Percentiles rank a stretch among this genome's conserved stretches.
phyloP scores from a whole-genome alignment of 2,113 vertebrate species.

The rabbit (Oryctolagus cuniculus) region DNA sequence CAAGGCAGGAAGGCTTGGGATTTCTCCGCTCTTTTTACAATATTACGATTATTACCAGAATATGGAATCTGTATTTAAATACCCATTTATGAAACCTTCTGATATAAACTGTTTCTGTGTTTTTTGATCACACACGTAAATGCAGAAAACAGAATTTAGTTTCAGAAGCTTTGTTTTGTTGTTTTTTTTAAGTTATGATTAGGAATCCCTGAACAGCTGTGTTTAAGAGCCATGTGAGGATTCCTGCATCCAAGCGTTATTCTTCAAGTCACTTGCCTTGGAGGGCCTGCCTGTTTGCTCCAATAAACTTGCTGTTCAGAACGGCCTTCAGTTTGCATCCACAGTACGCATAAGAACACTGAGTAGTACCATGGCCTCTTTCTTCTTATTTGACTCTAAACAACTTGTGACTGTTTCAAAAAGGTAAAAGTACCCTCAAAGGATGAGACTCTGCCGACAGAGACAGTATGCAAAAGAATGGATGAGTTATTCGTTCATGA shows the following conservation, averaged over 20 bases:
- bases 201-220: neutral
- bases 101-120: neutral
- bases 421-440: constrained; percentile 41
- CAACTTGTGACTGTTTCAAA: constrained; percentile 44
- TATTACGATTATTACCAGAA: neutral
- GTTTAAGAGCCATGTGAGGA: neutral
- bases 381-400: constrained; percentile 16
- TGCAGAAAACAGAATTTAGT: neutral
- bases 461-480: neutral
- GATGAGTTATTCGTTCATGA: constrained; percentile 46
- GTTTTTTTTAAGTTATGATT: neutral
- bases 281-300: neutral
- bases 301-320: neutral
- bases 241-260: neutral
- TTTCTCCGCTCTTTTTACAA: neutral
- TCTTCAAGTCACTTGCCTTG: neutral
- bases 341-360: neutral
- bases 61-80: neutral
- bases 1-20: no score
- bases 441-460: constrained; percentile 26
- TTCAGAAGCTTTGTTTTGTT: neutral
- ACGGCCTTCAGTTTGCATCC: neutral
- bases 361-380: neutral
- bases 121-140: neutral
- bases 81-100: neutral